A percentile compares a stretch with the other conserved stretches of the same genome.
phyloP scores from a whole-genome alignment of 2,888 invertebrate genomes.

The Megaustenia siamemsis region DNA sequence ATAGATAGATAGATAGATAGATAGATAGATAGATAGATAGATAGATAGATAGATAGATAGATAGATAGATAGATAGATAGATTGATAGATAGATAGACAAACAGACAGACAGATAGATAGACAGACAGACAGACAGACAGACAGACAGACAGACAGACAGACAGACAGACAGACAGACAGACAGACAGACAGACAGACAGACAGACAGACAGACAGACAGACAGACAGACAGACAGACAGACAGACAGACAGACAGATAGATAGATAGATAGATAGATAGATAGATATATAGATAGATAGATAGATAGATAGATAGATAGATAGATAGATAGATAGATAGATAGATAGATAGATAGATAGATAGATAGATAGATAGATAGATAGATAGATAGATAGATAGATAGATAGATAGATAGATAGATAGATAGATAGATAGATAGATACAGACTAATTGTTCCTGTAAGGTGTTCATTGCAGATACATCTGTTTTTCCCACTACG shows the following conservation, averaged over 20 bases:
- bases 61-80: slow-evolving; percentile 9
- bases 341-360: slow-evolving; percentile 4
- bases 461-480: no score
- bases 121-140: slow-evolving; percentile 9
- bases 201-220: slow-evolving; percentile 9
- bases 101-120: no score
- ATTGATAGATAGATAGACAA: no score
- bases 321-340: neutral
- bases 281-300: no score
- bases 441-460: no score
- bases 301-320: neutral
- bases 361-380: slow-evolving; percentile 9
- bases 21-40: neutral
- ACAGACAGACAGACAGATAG: no score
- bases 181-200: slow-evolving; percentile 9
- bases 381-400: slow-evolving; percentile 9
- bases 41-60: slow-evolving; percentile 1
- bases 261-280: no score
- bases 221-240: neutral
- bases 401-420: slow-evolving; percentile 9
- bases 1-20: neutral
- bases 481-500: no score
- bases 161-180: slow-evolving; percentile 9
- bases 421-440: slow-evolving; percentile 9
- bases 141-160: slow-evolving; percentile 9